Evolutionary conservation across 2,113 vertebrate species (phyloP), one percentile per base, ranked within the genome.

Genomic region (Barnardius zonarius): DNA sequence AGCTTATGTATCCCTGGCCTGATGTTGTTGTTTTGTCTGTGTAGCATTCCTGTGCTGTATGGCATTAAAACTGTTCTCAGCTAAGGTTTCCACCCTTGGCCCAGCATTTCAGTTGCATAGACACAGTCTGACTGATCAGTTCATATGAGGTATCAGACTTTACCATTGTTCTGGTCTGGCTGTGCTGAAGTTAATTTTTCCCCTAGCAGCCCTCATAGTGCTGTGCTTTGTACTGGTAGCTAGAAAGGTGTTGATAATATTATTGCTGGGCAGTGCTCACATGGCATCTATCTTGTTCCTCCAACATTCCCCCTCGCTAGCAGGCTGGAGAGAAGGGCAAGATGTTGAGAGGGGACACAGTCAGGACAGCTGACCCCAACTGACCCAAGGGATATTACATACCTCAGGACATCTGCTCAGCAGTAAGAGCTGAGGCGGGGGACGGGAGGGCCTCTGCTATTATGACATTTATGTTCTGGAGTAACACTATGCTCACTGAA

Each of bases 81-180:
- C 1, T 17, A 27, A 86, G 33, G 37, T 17, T 35, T 48, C 28
- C n/a, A 17, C 5, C 14, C 17, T 81, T 74, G 37, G 14, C 22
- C 8, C 22, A 49, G 37, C 7, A 10, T 70, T 57, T 70, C 22
- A 10, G n/a, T 5, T 20, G 25, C 41, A 11, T 28, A 55, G 83
- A 4, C 0, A 1, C n/a, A 13, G 57, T 18, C 39, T 44, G 81
- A 49, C 16, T 19, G 64, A 17, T 5, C 24, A 17, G 25, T 1
- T 4, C 4, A 0, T 2, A 1, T 0, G 3, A 57, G 19, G 4
- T 16, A 28, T 7, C 17, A 61, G 43, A 25, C 23, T 43, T 63
- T 10, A 3, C 13, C 7, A 2, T 2, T 5, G 12, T 17, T 2
- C 7, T 39, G 22, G 10, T 30, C 33, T 33, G 73, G 17, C 33